Evolutionary conservation across 2,888 invertebrate genomes (phyloP), one percentile per base, ranked within the genome.

Genomic region (Orthonychiurus folsomi): DNA sequence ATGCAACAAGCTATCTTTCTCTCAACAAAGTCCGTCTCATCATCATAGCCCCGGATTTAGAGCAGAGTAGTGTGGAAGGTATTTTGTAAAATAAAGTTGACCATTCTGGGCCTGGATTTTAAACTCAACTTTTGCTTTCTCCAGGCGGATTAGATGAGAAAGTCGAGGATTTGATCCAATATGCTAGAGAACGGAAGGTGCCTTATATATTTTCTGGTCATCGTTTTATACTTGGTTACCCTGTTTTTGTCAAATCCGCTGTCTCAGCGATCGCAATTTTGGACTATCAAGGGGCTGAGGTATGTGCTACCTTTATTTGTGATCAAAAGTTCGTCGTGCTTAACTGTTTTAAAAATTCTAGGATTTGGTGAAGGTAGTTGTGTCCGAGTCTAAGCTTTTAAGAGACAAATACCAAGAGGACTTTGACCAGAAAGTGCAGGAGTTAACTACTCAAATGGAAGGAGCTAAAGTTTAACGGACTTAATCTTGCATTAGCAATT

Each of bases 1-100:
- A 86, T 75, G 80, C 82, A 0, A 78, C 80, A 55, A 82, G 81
- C 65, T 81, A 81, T 71, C 73, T 86, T n/a, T 77, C 78, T 55
- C 75, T 83, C 26, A 80, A 80, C 62, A 83, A 83, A 75, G 76
- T 85, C 0, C 82, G 83, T 73, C 75, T 83, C 64, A 76, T 86
- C 5, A 77, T 86, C 5, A 78, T 86, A 56, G 85, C 86, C 9
- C 82, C 85, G 1, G 84, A 86, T 74, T 78, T 85, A 70, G 85
- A 85, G 71, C 76, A 76, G 69, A 77, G 77, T 56, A 75, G 78
- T 65, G 77, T 77, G 2, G 77, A 79, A 75, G 81, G 81, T 80
- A 65, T 60, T 66, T 47, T 20, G 12, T 56, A 53, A 64, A 60
- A 48, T 61, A 58, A 65, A 73, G 60, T 26, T 58, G 50, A n/a